Evolutionary conservation across 1,140 invertebrate genomes (phyloP), one percentile per base, ranked within the genome.

Genomic region (Drosophila neocordata): DNA sequence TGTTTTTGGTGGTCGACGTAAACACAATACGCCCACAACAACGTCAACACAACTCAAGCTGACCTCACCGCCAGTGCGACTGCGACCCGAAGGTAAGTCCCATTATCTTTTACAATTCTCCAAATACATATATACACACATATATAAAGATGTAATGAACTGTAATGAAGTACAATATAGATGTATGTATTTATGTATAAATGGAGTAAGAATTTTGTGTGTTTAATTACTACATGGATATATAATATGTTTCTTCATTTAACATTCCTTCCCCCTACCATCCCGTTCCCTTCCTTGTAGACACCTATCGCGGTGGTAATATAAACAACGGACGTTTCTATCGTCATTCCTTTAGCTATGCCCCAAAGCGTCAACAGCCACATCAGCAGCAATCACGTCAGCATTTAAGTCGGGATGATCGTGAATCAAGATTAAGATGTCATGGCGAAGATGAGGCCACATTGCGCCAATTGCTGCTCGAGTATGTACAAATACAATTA

Each of bases 1-100:
- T 92, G 91, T 91, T 90, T 91, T 91, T 91, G 91, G 91, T 90
- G 90, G 91, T 89, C 90, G 88, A 85, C 80, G 90, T 78, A 91
- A 91, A 80, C 53, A 56, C 53, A 89, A 87, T 79, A 89, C 91
- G 83, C 91, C 90, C 79, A 79, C 91, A 80, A 85, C 89, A 80
- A 87, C 85, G 70, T 88, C 90, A 65, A 91, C 91, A 79, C 89
- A 90, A 90, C 83, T 92, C 76, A 92, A 92, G 91, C 91, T 92
- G 91, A 92, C 91, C 90, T 90, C 91, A 72, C 90, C 91, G 73
- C 91, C 91, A 24, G 77, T 91, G 67, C 77, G 91, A 64, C 72
- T 92, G 75, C 79, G 91, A 90, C 85, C 91, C 65, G 90, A 92
- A 81, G 90, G 91, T 91, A 67, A 72, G 78, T 66, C 4, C 11